Evolutionary conservation across 2,113 vertebrate species (phyloP), one percentile per base, ranked within the genome.

Genomic region (Prochilodus magdalenae): DNA sequence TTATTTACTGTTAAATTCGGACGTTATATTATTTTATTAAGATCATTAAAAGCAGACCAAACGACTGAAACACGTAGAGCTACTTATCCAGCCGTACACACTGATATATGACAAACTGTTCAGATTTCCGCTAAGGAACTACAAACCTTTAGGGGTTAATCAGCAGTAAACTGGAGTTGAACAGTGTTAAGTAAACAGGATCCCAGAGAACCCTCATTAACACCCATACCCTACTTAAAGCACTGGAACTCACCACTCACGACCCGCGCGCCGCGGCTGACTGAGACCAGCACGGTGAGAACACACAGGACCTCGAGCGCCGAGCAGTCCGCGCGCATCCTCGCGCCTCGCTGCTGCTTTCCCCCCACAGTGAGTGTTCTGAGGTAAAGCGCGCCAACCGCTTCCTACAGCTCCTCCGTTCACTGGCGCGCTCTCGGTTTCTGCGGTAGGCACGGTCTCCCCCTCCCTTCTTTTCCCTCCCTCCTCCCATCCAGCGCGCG

Each of bases 201-300:
- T 36, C 36, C 7, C 7, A 3, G 3, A 36, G 36, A 36, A 36
- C 7, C 36, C 36, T 4, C 3, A 36, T 36, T 36, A n/a, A n/a
- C n/a, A n/a, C n/a, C n/a, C n/a, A n/a, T 3, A 36, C 5, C 5
- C 0, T 22, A 8, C 3, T 22, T 8, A 24, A 44, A 70, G 12
- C n/a, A 14, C 3, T 44, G 1, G 18, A 70, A 87, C 89, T 88
- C 72, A 90, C 89, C 89, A 40, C 89, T 90, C 47, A 90, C 72
- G 67, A 90, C 86, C 81, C 89, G 81, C 3, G 86, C 83, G 26
- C 87, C 67, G 33, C 30, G 55, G 79, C 55, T 57, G 70, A 72
- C 72, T 18, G 77, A n/a, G 53, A 84, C 44, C 36, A 84, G 72
- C 5, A 81, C 49, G 4, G 81, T 72, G 53, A 86, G 22, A 47